Evolutionary conservation across 2,113 vertebrate species (phyloP), one percentile per base, ranked within the genome.

Genomic region (Nesospiza acunhae): DNA sequence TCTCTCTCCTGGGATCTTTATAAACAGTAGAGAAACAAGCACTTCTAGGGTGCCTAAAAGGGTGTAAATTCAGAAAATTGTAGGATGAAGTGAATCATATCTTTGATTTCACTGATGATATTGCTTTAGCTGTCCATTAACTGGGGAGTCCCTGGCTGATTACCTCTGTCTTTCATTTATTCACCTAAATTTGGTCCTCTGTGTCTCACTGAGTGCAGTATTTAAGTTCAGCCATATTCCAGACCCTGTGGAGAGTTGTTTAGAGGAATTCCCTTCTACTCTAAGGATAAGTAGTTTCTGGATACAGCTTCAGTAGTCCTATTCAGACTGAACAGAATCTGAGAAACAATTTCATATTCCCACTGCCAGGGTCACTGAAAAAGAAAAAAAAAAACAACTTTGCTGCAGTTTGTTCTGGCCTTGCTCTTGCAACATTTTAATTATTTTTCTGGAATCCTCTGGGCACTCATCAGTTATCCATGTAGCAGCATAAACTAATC

Each of bases 401-500:
- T 84, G 16, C 44, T 79, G 63, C 21, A 60, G 41, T 80, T 91
- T 82, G 35, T 55, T n/a, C 30, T 77, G 70, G 42, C 42, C 10
- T 33, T 85, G 16, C 7, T 74, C 42, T 86, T 69, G 33, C 63
- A 86, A 55, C 30, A 16, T 79, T 93, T 87, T 63, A 85, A 90
- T 87, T 86, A 28, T 59, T 94, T 87, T 88, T 87, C 79, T 63
- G 50, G 68, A 93, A 59, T 84, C 75, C 55, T 86, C 37, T 74
- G 27, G 22, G 35, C 31, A 21, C 42, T 77, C 35, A 39, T 91
- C 50, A 55, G 30, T 88, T 91, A 83, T 56, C 67, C 0, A 2
- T 63, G 87, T 63, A 89, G 55, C 50, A 80, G 44, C 60, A 86
- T 74, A 77, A 90, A 52, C 58, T 96, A 90, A 91, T 69, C 72